Evolutionary conservation across 2,113 vertebrate species (phyloP).

Genomic region (Trogon melanurus): DNA sequence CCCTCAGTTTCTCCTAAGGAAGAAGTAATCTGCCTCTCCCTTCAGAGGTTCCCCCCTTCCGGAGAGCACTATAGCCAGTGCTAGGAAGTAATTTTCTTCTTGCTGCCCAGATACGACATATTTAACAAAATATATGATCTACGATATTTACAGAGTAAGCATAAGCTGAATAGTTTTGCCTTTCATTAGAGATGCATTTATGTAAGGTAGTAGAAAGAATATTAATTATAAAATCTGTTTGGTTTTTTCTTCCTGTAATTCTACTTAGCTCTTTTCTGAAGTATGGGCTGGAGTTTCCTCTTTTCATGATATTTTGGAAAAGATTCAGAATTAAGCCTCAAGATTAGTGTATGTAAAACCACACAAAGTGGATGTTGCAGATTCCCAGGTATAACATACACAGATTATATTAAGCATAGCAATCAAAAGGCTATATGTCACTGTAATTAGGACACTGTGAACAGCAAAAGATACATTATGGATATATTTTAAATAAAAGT

Average conservation of each 20-base stretch:
- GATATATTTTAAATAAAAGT: background rate
- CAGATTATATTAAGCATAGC: background rate
- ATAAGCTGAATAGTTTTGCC: background rate
- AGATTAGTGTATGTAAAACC: background rate
- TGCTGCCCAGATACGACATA: background rate
- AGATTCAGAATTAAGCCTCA: background rate
- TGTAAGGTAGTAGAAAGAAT: background rate
- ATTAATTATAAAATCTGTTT: background rate
- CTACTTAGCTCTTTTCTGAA: background rate
- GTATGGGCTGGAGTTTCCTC: background rate
- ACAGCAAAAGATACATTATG: background rate
- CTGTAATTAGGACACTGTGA: background rate
- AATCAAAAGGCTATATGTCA: background rate
- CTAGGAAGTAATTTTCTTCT: background rate
- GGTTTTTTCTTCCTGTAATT: rapidly evolving
- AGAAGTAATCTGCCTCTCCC: background rate
- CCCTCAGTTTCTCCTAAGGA: background rate
- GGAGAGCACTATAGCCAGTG: background rate
- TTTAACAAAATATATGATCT: background rate
- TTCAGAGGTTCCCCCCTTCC: background rate
- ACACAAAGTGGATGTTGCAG: background rate
- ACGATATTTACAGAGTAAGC: background rate
- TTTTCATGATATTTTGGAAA: background rate
- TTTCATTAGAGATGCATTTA: background rate
- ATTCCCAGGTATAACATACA: background rate